phyloP scores from a whole-genome alignment of 2,888 invertebrate genomes.

The Drosophila meridionalis region DNA sequence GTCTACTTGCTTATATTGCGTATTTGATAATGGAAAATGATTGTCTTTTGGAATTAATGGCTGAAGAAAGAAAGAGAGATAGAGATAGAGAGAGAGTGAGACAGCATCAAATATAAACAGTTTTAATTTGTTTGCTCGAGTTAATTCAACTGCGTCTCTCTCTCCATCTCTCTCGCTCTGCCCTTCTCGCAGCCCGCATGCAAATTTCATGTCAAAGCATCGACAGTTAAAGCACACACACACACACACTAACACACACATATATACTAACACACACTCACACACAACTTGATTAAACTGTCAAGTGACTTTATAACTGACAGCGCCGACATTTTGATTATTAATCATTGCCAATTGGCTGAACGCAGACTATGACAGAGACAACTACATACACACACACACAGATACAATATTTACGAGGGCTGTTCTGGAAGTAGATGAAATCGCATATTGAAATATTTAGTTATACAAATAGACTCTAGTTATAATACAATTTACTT shows the following conservation, averaged over 20 bases:
- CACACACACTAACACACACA: slow-evolving; percentile 33
- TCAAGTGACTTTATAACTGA: slow-evolving; percentile 79
- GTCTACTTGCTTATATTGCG: not conserved
- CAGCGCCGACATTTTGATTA: slow-evolving; percentile 78
- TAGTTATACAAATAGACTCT: no score
- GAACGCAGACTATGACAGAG: slow-evolving; percentile 37
- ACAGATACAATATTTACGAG: slow-evolving; percentile 14
- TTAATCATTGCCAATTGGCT: slow-evolving; percentile 75
- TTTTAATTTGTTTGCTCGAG: slow-evolving; percentile 58
- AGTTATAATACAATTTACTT: no score
- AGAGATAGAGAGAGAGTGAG: not conserved
- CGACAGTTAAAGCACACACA: slow-evolving; percentile 43
- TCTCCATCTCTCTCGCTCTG: not conserved
- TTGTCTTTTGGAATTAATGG: not conserved
- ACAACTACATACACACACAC: slow-evolving; percentile 16
- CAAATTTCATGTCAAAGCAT: slow-evolving; percentile 40
- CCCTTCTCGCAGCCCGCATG: slow-evolving; percentile 43
- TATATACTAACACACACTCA: slow-evolving; percentile 27
- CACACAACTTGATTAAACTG: slow-evolving; percentile 76
- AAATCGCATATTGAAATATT: not conserved
- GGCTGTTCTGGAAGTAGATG: slow-evolving; percentile 9
- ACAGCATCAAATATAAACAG: slow-evolving; percentile 10
- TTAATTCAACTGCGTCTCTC: slow-evolving; percentile 23
- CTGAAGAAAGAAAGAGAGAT: not conserved
- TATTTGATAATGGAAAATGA: slow-evolving; percentile 15